Conservation (phyloP, 1,140 invertebrate genomes). For the Aricia agestis region DNA sequence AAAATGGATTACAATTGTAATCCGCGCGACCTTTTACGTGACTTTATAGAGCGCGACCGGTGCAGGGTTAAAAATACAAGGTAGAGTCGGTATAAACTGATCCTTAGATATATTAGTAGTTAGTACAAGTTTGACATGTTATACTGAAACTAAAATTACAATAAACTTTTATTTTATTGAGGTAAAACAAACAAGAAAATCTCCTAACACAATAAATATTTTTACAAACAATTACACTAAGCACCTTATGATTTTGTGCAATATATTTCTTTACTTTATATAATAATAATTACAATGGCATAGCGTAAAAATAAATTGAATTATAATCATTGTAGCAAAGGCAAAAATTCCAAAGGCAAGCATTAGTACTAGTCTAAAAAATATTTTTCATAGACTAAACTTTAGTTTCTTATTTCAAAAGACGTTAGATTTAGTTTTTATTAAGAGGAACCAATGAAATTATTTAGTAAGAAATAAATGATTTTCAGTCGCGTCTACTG, state of each 20-base stretch:
- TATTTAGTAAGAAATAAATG: too few relatives aligned
- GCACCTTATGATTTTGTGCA: slow-evolving; percentile 8
- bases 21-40: too few relatives aligned
- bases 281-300: background rate
- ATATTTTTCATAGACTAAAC: background rate
- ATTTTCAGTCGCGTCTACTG: too few relatives aligned
- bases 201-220: slow-evolving; percentile 14
- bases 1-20: too few relatives aligned
- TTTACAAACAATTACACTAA: slow-evolving; percentile 13
- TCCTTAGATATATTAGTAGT: background rate
- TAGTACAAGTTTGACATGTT: slow-evolving; percentile 19
- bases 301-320: background rate
- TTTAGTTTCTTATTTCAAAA: too few relatives aligned
- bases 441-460: too few relatives aligned
- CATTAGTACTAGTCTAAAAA: background rate
- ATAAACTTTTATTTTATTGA: slow-evolving; percentile 19
- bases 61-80: too few relatives aligned
- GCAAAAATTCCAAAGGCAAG: background rate
- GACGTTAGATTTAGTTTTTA: too few relatives aligned
- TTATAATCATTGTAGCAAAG: background rate
- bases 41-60: too few relatives aligned
- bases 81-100: too few relatives aligned
- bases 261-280: background rate
- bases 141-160: slow-evolving; percentile 15
- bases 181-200: slow-evolving; percentile 19